Evolutionary conservation across 2,888 invertebrate genomes (phyloP).

Genomic region (Siphonodentalium dalli): DNA sequence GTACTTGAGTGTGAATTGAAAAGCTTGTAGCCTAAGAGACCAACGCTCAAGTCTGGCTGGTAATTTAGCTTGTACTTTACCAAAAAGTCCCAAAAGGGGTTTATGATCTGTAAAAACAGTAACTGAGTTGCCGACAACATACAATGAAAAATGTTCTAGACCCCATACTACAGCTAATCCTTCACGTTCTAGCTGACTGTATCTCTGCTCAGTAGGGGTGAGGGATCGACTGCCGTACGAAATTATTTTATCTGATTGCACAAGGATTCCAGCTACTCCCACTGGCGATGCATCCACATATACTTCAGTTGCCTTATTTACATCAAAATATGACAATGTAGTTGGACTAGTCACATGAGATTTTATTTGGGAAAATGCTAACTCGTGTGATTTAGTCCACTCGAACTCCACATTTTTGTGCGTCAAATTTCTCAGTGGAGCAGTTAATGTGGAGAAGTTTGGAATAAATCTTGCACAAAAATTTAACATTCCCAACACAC

Average conservation of each 20-base stretch:
- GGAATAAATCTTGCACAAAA: constrained; percentile 9
- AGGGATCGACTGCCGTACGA: constrained; percentile 7
- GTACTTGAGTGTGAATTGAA: constrained; percentile 18
- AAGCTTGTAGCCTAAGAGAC: constrained; percentile 21
- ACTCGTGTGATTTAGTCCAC: constrained; percentile 1
- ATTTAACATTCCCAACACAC: constrained; percentile 5
- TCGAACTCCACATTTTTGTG: constrained; percentile 1
- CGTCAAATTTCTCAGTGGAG: constrained; percentile 8
- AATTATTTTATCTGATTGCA: constrained; percentile 1
- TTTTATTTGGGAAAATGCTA: neutral
- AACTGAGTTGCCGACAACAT: constrained; percentile 1
- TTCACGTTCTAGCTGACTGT: constrained; percentile 2
- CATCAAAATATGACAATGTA: constrained; percentile 15
- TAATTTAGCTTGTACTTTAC: neutral
- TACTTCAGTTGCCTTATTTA: neutral
- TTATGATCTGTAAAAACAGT: constrained; percentile 1
- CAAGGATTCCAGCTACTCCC: constrained; percentile 1
- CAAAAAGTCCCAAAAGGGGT: constrained; percentile 1
- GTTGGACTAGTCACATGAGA: constrained; percentile 1
- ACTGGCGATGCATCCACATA: constrained; percentile 7
- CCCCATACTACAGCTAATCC: neutral
- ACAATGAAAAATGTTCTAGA: constrained; percentile 16
- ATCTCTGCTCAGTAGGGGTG: neutral
- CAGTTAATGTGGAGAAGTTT: constrained; percentile 7
- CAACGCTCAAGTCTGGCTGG: too few relatives aligned